Percentiles rank a stretch among this genome's conserved stretches.
These are phyloP conservation scores for Silurus lanzhouensis DNA, from an alignment of 2,797 vertebrate genomes.

Conservation along the genomic window DNA sequence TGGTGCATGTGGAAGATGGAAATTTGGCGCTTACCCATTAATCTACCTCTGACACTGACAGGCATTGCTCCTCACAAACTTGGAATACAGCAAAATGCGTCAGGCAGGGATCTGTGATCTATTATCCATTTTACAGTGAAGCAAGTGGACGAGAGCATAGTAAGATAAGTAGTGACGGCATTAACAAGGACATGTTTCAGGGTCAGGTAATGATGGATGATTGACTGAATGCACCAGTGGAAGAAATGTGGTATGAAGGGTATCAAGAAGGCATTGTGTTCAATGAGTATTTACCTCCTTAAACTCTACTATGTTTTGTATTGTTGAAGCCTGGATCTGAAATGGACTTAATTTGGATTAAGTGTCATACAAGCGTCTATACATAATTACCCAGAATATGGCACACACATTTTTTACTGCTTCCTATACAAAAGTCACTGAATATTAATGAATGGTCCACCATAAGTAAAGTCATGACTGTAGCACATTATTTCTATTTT, in stretches of 20 bases:
- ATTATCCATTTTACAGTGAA: constrained; percentile 43
- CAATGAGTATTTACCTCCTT: not conserved
- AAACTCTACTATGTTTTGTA: not conserved
- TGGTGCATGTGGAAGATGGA: constrained; percentile 62
- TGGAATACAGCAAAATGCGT: constrained; percentile 47
- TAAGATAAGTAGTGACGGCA: constrained; percentile 5
- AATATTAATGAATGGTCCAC: not conserved
- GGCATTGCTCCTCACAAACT: constrained; percentile 59
- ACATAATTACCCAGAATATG: not conserved
- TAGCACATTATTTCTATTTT: not conserved
- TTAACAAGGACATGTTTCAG: constrained; percentile 30
- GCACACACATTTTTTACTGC: not conserved
- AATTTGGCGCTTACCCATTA: constrained; percentile 56
- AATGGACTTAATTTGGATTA: not conserved
- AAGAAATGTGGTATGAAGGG: not conserved
- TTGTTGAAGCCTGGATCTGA: not conserved
- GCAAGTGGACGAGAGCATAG: constrained; percentile 33
- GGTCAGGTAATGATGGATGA: constrained; percentile 17
- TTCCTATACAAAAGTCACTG: not conserved
- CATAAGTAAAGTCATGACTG: not conserved
- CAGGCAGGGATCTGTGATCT: constrained; percentile 54
- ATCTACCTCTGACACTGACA: constrained; percentile 58
- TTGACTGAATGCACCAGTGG: not conserved
- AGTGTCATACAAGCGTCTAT: not conserved
- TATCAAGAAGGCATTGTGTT: not conserved